These are phyloP conservation scores for Calephelis virginiensis DNA, from an alignment of 1,140 invertebrate genomes.

Conservation along the genomic window DNA sequence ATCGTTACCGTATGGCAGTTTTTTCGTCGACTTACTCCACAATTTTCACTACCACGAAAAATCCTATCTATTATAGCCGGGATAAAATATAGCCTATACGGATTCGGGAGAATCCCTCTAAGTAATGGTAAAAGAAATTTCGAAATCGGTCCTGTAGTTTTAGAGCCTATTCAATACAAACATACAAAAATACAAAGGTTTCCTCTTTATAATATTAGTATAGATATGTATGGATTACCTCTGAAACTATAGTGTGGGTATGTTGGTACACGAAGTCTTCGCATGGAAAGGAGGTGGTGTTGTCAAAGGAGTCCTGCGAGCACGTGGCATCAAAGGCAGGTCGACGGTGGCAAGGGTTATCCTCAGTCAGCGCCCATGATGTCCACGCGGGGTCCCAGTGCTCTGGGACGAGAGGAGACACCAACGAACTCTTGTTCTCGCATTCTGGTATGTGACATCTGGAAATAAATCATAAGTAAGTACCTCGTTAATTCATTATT, in stretches of 20 bases:
- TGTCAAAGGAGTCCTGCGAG: slow-evolving; percentile 43
- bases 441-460: slow-evolving; percentile 64
- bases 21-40: no score
- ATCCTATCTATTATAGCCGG: no score
- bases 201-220: no score
- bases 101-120: no score
- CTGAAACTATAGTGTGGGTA: slow-evolving; percentile 51
- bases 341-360: slow-evolving; percentile 38
- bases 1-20: no score
- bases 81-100: no score
- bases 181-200: no score
- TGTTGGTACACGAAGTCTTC: slow-evolving; percentile 52
- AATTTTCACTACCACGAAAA: no score
- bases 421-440: slow-evolving; percentile 42
- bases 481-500: not conserved
- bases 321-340: slow-evolving; percentile 32
- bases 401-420: slow-evolving; percentile 28
- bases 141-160: no score
- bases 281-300: slow-evolving; percentile 38
- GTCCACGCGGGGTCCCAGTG: slow-evolving; percentile 46
- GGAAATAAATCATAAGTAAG: slow-evolving; percentile 23
- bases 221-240: slow-evolving; percentile 34
- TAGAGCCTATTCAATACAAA: no score
- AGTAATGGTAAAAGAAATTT: no score
- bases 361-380: slow-evolving; percentile 41